Conservation (phyloP, 2,888 invertebrate genomes). For the Hypselothyrea guttata region DNA sequence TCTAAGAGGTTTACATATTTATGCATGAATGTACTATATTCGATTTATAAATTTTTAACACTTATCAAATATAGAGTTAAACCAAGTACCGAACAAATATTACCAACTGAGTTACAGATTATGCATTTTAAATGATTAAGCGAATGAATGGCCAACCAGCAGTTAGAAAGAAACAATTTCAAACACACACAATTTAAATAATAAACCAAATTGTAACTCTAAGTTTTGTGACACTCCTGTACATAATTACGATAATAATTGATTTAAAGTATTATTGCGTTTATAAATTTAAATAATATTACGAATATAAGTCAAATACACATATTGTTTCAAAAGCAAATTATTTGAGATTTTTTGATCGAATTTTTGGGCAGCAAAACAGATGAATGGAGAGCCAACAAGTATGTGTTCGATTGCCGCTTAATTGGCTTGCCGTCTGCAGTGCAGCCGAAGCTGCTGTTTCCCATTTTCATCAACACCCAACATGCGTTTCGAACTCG, state of each 20-base stretch:
- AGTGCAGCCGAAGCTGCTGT: no score
- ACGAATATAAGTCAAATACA: no score
- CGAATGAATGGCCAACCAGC: neutral
- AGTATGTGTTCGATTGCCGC: no score
- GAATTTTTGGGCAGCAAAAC: no score
- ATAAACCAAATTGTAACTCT: neutral
- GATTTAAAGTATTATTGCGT: neutral
- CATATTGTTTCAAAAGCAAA: no score
- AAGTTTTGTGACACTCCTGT: neutral
- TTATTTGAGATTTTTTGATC: no score
- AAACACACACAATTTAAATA: neutral
- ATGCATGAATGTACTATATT: constrained; percentile 10
- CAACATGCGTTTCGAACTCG: no score
- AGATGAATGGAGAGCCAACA: no score
- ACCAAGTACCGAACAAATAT: constrained; percentile 11
- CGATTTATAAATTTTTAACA: constrained; percentile 20
- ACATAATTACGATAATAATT: neutral
- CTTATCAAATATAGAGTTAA: constrained; percentile 13
- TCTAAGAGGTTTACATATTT: constrained; percentile 11
- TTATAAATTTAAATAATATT: neutral
- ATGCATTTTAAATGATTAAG: no score
- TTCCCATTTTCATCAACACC: no score
- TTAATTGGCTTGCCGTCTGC: no score
- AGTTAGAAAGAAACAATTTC: neutral
- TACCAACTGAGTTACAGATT: constrained; percentile 3